Base-by-base conservation (phyloP, 2,113 vertebrate species). In the Galemys pyrenaicus region DNA sequence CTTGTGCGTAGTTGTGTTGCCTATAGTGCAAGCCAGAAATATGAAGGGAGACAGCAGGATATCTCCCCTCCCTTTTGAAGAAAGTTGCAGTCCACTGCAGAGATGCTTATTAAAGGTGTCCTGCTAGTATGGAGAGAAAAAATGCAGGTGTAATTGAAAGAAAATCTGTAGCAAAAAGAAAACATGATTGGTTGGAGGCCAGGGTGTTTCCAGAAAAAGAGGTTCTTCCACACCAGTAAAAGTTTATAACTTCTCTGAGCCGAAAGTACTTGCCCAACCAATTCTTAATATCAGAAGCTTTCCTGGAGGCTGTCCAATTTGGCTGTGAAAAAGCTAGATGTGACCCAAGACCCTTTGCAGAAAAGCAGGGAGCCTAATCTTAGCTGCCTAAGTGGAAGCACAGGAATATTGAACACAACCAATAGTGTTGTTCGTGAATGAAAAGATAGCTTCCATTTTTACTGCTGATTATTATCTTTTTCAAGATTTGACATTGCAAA, bases 1-100 rank as follows among this genome's bases (percentile, higher is more conserved):
- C 95, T 96, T 96, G 85, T 96, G 94, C 73, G 46, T 85, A 96
- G 81, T 92, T 82, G 13, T 96, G 91, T 62, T 94, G 96, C 84
- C 91, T 89, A 95, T 96, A 97, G 84, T 92, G 54, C 60, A 92
- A 83, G 83, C 97, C 94, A 32, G 68, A 67, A 94, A 70, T 91
- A 80, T 94, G 92, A 97, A 68, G 19, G 24, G 56, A 96, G 70
- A 73, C 65, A 26, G 85, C 96, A 82, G 79, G 24, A 77, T 71
- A 28, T 80, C 96, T 96, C 94, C 95, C 90, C 91, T 88, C 67
- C 74, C 87, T 95, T 51, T 9, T 65, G 65, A 94, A 96, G 87
- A 93, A 67, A 64, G 86, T 83, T 75, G 44, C 80, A 22, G 68
- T 89, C 73, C 67, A 13, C 87, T 93, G 41, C 95, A 96, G 80